Percentiles rank a stretch among this genome's conserved stretches.
phyloP scores from a whole-genome alignment of 1,140 invertebrate genomes.

The Drosophila athabasca region DNA sequence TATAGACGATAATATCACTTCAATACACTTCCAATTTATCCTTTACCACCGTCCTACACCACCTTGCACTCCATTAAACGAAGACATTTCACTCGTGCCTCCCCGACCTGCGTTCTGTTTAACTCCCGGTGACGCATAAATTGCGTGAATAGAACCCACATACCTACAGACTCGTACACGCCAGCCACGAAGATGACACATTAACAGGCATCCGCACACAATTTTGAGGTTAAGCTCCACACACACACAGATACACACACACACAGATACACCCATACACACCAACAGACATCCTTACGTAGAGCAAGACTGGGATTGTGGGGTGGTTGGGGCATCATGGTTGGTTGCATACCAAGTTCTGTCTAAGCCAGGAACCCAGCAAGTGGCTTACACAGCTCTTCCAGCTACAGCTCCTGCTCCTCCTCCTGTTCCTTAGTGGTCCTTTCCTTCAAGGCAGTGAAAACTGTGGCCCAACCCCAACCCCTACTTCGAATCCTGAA shows the following conservation, averaged over 20 bases:
- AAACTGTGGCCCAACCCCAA: conserved; percentile 10
- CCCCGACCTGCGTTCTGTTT: neutral
- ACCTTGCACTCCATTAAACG: no score
- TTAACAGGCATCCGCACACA: conserved; percentile 57
- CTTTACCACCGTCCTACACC: no score
- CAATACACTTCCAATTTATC: no score
- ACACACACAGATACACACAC: conserved; percentile 32
- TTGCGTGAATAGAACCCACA: conserved; percentile 7
- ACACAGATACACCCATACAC: conserved; percentile 21
- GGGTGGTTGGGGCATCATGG: conserved; percentile 24
- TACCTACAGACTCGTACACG: neutral
- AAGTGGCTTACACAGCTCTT: conserved; percentile 34
- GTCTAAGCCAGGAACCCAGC: conserved; percentile 39
- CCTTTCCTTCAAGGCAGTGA: conserved; percentile 21
- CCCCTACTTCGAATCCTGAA: neutral
- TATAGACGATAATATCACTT: no score
- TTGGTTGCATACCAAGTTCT: conserved; percentile 48
- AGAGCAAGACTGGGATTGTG: conserved; percentile 20
- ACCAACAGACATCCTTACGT: conserved; percentile 33
- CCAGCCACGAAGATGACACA: conserved; percentile 42
- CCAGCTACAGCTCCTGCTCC: neutral
- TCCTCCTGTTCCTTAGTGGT: neutral
- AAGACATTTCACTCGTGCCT: conserved; percentile 14
- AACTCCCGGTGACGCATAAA: conserved; percentile 17
- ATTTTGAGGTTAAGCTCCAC: conserved; percentile 58